Evolutionary conservation across 2,888 invertebrate genomes (phyloP).

Genomic region (Escarpia spicata): DNA sequence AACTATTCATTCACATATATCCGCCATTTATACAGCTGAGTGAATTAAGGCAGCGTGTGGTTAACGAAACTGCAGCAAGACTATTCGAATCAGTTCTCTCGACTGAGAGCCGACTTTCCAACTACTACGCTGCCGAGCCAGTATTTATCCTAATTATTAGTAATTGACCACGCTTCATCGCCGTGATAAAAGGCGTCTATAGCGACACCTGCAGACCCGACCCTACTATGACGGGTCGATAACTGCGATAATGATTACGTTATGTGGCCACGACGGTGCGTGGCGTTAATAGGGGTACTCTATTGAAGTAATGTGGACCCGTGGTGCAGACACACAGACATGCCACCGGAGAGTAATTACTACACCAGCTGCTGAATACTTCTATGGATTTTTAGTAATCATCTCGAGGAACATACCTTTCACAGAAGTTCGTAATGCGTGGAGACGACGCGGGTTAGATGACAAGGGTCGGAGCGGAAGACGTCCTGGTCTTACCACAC

Average conservation of each 20-base stretch:
- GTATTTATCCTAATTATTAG: neutral
- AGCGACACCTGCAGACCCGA: neutral
- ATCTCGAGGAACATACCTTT: neutral
- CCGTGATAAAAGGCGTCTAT: neutral
- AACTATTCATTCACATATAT: no score
- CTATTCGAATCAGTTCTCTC: no score
- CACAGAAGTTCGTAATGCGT: neutral
- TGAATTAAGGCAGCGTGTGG: no score
- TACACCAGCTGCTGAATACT: neutral
- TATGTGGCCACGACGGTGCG: neutral
- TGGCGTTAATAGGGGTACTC: neutral
- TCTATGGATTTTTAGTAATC: neutral
- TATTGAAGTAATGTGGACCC: neutral
- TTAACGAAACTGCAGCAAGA: no score
- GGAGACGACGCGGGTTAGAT: neutral
- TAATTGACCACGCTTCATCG: neutral
- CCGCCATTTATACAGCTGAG: no score
- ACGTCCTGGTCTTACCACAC: neutral
- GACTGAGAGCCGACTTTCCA: neutral
- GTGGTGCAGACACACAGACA: neutral
- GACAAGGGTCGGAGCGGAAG: neutral
- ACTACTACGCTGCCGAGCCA: neutral
- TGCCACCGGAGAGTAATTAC: neutral
- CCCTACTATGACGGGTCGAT: neutral
- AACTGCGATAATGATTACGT: neutral